Percentiles rank a stretch among this genome's conserved stretches.
Evolutionary conservation across 2,888 invertebrate genomes (phyloP).

Genomic region (Pherbina coryleti): DNA sequence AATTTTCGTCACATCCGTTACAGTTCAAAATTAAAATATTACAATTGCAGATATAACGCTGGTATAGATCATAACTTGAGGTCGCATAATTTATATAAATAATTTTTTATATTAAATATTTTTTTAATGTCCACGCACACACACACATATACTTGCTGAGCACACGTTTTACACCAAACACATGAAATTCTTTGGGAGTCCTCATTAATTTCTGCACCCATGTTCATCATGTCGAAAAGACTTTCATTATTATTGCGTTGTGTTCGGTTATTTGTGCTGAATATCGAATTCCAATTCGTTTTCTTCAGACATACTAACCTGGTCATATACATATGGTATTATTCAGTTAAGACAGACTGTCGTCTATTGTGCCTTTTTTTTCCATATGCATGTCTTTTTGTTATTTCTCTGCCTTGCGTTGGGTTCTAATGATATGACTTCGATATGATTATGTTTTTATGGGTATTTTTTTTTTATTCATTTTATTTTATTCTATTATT

Average conservation of each 20-base stretch:
- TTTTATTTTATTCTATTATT: too few species aligned
- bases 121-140: neutral
- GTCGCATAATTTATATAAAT: neutral
- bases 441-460: too few species aligned
- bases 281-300: slow-evolving; percentile 39
- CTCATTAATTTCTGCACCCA: slow-evolving; percentile 29
- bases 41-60: neutral
- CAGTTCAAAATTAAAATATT: neutral
- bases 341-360: neutral
- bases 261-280: slow-evolving; percentile 45
- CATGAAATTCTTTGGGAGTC: neutral
- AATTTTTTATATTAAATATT: slow-evolving; percentile 9
- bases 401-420: neutral
- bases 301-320: slow-evolving; percentile 17
- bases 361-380: neutral
- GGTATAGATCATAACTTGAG: neutral
- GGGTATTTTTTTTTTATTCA: too few species aligned
- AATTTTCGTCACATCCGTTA: slow-evolving; percentile 17
- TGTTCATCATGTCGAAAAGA: slow-evolving; percentile 24
- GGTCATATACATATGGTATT: too few species aligned
- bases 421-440: too few species aligned
- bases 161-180: neutral
- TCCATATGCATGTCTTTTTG: neutral
- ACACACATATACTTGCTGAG: neutral
- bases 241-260: slow-evolving; percentile 32